These are phyloP conservation scores for Tragulus kanchil DNA, from an alignment of 2,113 vertebrate species.

Conservation along the genomic window DNA sequence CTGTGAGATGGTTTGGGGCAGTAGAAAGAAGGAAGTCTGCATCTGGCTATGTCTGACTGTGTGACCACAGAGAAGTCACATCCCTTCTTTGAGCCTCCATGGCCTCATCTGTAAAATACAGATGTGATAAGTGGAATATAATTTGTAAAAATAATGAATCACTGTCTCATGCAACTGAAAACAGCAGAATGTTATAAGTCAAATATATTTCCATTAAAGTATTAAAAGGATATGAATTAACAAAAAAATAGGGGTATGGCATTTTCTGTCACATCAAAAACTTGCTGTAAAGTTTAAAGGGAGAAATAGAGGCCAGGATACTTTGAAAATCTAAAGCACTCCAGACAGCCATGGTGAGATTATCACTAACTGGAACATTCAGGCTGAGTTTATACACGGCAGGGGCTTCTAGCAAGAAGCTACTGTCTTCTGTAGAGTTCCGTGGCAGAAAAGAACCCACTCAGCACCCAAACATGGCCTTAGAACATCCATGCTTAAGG, in stretches of 20 bases:
- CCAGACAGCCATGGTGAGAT: too few relatives aligned
- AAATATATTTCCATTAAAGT: neutral
- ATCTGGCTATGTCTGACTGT: neutral
- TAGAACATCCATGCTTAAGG: neutral
- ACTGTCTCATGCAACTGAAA: neutral
- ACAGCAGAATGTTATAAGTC: neutral
- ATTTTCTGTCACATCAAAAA: neutral
- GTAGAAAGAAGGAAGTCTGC: neutral
- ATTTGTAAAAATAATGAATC: neutral
- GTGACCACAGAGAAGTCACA: neutral
- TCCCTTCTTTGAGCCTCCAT: neutral
- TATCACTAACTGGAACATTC: neutral
- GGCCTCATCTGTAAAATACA: neutral
- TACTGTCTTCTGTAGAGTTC: neutral
- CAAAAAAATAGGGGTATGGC: neutral
- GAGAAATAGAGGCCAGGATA: neutral
- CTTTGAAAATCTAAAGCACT: neutral
- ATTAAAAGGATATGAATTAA: neutral
- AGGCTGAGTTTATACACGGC: neutral
- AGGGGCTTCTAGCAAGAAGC: neutral
- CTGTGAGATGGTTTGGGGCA: neutral
- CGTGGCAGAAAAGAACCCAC: neutral
- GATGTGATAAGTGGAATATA: neutral
- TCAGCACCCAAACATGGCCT: neutral
- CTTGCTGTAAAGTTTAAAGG: neutral